Evolutionary conservation across 2,888 invertebrate species (phyloP).

Genomic region (Argyresthia goedartella): DNA sequence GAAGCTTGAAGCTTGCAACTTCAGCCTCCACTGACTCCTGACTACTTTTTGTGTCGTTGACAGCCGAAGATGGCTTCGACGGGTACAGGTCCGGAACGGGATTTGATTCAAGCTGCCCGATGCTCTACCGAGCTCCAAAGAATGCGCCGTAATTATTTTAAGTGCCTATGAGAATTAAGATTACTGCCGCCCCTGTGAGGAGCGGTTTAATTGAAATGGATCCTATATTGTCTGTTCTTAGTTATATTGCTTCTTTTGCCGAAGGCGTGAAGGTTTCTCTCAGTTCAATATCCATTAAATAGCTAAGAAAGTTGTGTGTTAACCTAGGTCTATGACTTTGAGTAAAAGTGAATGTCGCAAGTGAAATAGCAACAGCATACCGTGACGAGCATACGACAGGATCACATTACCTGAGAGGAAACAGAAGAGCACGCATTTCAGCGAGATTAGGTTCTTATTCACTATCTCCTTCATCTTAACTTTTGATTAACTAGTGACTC

Average conservation of each 20-base stretch:
- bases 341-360: too few species aligned
- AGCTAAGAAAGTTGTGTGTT: too few species aligned
- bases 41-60: slow-evolving; percentile 21
- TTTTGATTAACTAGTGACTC: background rate
- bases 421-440: slow-evolving; percentile 85
- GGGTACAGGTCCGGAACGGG: slow-evolving; percentile 3
- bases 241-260: too few species aligned
- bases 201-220: too few species aligned
- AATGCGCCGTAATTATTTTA: slow-evolving; percentile 12
- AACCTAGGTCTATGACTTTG: too few species aligned
- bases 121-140: background rate
- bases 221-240: too few species aligned
- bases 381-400: too few species aligned
- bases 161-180: slow-evolving; percentile 6
- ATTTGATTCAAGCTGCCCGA: background rate
- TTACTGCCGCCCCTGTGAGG: too few species aligned
- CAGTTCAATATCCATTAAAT: too few species aligned
- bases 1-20: slow-evolving; percentile 34
- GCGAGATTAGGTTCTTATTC: slow-evolving; percentile 80
- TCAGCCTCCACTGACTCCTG: too few species aligned
- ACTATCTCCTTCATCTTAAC: slow-evolving; percentile 53
- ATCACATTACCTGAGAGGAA: slow-evolving; percentile 88
- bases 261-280: too few species aligned
- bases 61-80: slow-evolving; percentile 8
- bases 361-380: too few species aligned